Conservation (phyloP, 2,888 invertebrate species). For the Brassicogethes aeneus region DNA sequence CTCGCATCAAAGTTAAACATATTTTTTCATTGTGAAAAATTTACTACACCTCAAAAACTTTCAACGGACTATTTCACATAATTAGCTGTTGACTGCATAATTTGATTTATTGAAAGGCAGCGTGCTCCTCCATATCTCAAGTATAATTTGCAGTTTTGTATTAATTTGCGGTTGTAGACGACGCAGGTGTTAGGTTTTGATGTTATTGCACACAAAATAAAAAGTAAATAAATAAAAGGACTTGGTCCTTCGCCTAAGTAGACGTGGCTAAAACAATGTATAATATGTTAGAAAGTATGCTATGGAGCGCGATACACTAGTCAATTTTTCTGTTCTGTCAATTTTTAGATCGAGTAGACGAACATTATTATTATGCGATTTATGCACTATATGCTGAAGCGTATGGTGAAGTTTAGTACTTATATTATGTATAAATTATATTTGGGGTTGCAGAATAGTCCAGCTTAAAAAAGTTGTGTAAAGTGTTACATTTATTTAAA, state of each 20-base stretch:
- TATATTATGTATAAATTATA: constrained; percentile 24
- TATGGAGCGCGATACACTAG: constrained; percentile 37
- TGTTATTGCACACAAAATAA: constrained; percentile 30
- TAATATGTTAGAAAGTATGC: constrained; percentile 34
- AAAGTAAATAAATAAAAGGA: constrained; percentile 8
- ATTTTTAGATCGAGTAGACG: constrained; percentile 39
- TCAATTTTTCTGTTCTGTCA: constrained; percentile 44
- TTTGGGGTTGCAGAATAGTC: neutral
- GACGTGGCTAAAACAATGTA: constrained; percentile 37
- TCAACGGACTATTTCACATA: too few species aligned
- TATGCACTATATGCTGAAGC: neutral
- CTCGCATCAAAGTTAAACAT: too few species aligned
- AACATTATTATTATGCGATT: constrained; percentile 32
- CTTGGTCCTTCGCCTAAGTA: constrained; percentile 32
- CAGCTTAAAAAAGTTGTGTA: neutral
- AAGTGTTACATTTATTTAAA: too few species aligned
- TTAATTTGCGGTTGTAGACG: constrained; percentile 20
- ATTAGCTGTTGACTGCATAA: too few species aligned
- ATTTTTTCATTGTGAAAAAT: too few species aligned
- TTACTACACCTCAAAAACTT: too few species aligned
- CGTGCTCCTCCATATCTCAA: neutral
- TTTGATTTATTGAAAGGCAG: too few species aligned
- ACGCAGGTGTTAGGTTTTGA: constrained; percentile 25
- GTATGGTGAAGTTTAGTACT: neutral
- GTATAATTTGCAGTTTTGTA: constrained; percentile 11